Evolutionary conservation across 1,140 invertebrate genomes (phyloP).

Genomic region (Leptopilina clavipes): DNA sequence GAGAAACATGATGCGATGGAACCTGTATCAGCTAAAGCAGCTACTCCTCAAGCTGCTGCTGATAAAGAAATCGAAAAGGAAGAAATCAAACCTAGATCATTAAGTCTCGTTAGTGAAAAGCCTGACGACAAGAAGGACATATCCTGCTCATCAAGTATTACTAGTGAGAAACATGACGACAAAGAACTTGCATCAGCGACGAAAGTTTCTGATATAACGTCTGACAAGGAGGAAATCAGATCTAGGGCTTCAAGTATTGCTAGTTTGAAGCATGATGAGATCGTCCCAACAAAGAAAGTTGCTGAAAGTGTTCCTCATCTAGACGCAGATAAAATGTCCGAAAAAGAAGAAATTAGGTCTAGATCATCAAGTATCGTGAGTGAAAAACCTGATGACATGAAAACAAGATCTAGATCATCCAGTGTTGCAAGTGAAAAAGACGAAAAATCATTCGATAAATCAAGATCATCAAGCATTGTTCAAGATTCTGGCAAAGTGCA

Average conservation of each 20-base stretch:
- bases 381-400: slow-evolving; percentile 33
- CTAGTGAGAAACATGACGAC: slow-evolving; percentile 22
- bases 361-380: slow-evolving; percentile 49
- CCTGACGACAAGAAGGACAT: slow-evolving; percentile 40
- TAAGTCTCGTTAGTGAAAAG: slow-evolving; percentile 57
- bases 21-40: too few relatives aligned
- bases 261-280: not conserved
- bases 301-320: slow-evolving; percentile 26
- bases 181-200: slow-evolving; percentile 4
- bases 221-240: slow-evolving; percentile 29
- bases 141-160: not conserved
- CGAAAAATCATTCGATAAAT: slow-evolving; percentile 14
- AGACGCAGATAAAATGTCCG: not conserved
- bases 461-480: slow-evolving; percentile 48
- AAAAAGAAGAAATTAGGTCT: slow-evolving; percentile 41
- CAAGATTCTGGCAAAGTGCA: slow-evolving; percentile 21
- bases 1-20: not conserved
- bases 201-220: slow-evolving; percentile 13
- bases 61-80: too few relatives aligned
- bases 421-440: slow-evolving; percentile 33
- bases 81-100: slow-evolving; percentile 52
- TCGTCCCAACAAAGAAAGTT: not conserved
- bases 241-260: slow-evolving; percentile 48
- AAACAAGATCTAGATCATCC: slow-evolving; percentile 20
- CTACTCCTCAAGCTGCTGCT: too few relatives aligned